Evolutionary conservation across 2,797 vertebrate species (phyloP).

Genomic region (Iguana delicatissima): DNA sequence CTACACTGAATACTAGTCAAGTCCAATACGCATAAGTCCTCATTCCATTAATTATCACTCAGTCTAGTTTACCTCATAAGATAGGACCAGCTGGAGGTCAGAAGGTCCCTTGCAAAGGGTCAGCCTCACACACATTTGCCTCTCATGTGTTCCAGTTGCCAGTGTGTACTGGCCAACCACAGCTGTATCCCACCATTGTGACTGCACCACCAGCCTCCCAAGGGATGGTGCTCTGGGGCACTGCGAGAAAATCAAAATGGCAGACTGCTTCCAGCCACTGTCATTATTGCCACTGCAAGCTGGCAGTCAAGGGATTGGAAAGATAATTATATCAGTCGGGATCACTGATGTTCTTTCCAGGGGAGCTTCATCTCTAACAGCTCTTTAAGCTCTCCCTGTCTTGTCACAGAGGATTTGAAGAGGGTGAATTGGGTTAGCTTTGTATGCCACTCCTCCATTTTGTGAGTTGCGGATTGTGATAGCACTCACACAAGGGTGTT

Average conservation of each 20-base stretch:
- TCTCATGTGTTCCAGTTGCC: neutral
- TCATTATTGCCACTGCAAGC: too few relatives aligned
- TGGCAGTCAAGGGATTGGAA: neutral
- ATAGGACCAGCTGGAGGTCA: neutral
- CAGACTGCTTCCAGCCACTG: neutral
- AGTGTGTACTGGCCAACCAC: neutral
- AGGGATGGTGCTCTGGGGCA: neutral
- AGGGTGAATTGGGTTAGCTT: too few relatives aligned
- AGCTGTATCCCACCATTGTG: neutral
- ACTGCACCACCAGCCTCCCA: neutral
- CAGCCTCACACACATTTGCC: too few relatives aligned
- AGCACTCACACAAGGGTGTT: too few relatives aligned
- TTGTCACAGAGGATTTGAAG: too few relatives aligned
- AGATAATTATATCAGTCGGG: neutral
- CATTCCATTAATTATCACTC: neutral
- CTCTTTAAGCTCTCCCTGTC: too few relatives aligned
- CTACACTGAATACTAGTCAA: neutral
- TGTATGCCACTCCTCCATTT: too few relatives aligned
- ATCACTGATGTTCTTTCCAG: too few relatives aligned
- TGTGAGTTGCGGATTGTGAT: too few relatives aligned
- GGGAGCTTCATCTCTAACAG: too few relatives aligned
- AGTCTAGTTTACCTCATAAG: neutral
- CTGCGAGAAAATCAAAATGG: neutral
- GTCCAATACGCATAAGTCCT: too few relatives aligned
- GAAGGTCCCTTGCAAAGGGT: neutral